phyloP scores from a whole-genome alignment of 2,113 vertebrate genomes.

The Campylomormyrus tamandua region DNA sequence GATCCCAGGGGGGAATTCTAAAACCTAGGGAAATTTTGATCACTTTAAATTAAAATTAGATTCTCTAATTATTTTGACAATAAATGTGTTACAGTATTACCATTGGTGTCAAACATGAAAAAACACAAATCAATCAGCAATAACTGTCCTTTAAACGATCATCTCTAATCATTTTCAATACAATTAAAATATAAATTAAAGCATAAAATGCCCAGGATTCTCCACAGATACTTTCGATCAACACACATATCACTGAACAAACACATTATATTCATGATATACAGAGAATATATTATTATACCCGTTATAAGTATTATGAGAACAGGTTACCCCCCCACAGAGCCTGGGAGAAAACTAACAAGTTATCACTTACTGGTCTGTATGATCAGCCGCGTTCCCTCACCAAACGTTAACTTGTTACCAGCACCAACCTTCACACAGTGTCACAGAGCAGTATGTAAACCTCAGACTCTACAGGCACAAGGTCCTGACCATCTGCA shows the following conservation, averaged over 20 bases:
- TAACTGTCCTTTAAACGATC: neutral
- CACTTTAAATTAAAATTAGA: neutral
- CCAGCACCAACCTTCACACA: slow-evolving; percentile 9
- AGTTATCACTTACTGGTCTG: slow-evolving; percentile 2
- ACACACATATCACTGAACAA: neutral
- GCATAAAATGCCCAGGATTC: neutral
- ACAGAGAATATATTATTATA: neutral
- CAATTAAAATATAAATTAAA: neutral
- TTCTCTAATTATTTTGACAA: neutral
- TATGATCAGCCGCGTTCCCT: slow-evolving; percentile 15
- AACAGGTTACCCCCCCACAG: neutral
- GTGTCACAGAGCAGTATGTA: neutral
- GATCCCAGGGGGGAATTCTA: neutral
- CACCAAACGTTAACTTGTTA: slow-evolving; percentile 32
- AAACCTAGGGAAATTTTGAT: neutral
- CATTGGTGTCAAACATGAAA: neutral
- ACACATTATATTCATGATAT: neutral
- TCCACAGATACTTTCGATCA: slow-evolving; percentile 6
- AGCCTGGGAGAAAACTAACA: neutral
- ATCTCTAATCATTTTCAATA: neutral
- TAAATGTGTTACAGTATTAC: neutral
- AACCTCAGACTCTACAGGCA: neutral
- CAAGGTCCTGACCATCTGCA: neutral
- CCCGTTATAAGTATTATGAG: no score
- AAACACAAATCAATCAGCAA: neutral